phyloP scores from a whole-genome alignment of 1,140 invertebrate species.

The Pissodes strobi region DNA sequence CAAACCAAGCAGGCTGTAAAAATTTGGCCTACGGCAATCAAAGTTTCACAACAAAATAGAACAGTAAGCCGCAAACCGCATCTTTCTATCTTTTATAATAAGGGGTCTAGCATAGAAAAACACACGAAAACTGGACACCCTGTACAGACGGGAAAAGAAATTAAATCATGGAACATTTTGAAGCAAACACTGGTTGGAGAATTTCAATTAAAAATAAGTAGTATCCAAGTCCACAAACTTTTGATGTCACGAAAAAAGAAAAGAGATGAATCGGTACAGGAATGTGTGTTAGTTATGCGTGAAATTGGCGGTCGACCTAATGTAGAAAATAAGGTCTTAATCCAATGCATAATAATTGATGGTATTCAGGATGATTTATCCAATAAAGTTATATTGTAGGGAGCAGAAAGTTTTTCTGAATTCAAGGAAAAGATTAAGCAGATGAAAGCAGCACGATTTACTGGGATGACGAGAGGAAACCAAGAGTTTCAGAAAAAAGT shows the following conservation, averaged over 20 bases:
- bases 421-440: conserved; percentile 36
- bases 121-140: no score
- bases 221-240: conserved; percentile 6
- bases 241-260: conserved; percentile 4
- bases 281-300: conserved; percentile 42
- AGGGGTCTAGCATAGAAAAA: no score
- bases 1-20: no score
- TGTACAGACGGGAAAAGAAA: no score
- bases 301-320: conserved; percentile 42
- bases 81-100: no score
- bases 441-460: background rate
- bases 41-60: no score
- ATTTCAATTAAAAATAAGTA: conserved; percentile 6
- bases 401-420: conserved; percentile 25
- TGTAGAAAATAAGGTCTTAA: conserved; percentile 37
- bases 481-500: background rate
- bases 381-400: conserved; percentile 34
- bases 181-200: conserved; percentile 5
- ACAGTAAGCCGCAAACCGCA: no score
- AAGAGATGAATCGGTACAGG: conserved; percentile 26
- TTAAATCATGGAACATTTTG: conserved; percentile 5
- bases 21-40: no score
- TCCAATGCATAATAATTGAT: conserved; percentile 48
- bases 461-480: background rate
- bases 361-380: conserved; percentile 32